Percentiles rank a stretch among this genome's conserved stretches.
These are phyloP conservation scores for Macrophya annulata DNA, from an alignment of 2,888 invertebrate species.

Conservation along the genomic window DNA sequence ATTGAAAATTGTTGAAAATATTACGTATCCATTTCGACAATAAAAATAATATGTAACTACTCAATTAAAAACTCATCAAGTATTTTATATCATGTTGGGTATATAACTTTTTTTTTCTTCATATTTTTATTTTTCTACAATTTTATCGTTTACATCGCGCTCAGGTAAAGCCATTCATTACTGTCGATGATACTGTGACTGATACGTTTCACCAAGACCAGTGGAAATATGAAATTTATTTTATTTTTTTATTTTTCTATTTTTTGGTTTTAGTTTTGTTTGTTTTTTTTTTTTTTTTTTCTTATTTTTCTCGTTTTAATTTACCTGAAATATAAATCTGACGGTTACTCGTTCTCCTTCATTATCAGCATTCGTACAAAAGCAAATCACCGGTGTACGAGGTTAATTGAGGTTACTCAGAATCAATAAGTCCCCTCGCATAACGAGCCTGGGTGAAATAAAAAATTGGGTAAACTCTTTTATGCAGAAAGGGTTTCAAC, in stretches of 20 bases:
- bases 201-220: background rate
- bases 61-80: constrained; percentile 38
- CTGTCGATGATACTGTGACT: background rate
- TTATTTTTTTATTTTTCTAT: background rate
- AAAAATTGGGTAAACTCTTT: constrained; percentile 2
- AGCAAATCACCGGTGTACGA: constrained; percentile 14
- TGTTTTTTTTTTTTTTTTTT: background rate
- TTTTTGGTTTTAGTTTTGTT: too few species aligned
- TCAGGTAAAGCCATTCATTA: constrained; percentile 15
- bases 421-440: constrained; percentile 31
- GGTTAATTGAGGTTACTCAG: constrained; percentile 38
- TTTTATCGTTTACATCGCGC: background rate
- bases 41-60: background rate
- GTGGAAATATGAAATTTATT: constrained; percentile 7
- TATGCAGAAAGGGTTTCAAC: background rate
- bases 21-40: background rate
- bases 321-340: background rate
- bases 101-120: background rate
- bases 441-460: constrained; percentile 38
- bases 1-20: background rate
- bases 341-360: constrained; percentile 10
- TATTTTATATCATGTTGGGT: constrained; percentile 14
- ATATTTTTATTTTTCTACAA: background rate
- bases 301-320: background rate
- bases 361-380: constrained; percentile 6